Evolutionary conservation across 2,113 vertebrate species (phyloP), one percentile per base, ranked within the genome.

Genomic region (Barbus barbus): DNA sequence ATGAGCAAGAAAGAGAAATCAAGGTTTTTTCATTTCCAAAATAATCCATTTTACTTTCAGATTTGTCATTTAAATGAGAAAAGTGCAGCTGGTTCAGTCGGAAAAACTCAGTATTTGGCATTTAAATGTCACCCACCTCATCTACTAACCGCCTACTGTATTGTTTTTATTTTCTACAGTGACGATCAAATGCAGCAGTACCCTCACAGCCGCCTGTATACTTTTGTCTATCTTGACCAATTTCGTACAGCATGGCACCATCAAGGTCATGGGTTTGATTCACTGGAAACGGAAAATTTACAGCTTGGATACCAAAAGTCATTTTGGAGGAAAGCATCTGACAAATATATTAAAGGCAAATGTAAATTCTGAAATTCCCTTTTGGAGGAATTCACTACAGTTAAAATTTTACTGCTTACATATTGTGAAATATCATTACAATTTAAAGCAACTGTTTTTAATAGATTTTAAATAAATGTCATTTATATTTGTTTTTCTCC

Each of bases 41-140:
- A 78, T 84, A 63, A 63, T 72, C 86, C 28, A 77, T 75, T 84
- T 77, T 41, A 5, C 8, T 20, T 48, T 76, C 73, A 76, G 16
- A 12, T 75, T 67, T 60, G 65, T n/a, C 46, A 84, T 84, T 76
- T 22, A 76, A 76, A 51, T 33, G 73, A 73, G 11, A 72, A 73
- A 73, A 73, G 71, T 78, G 56, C 76, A 61, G 56, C 22, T 44
- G 77, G 33, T 28, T 61, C 22, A 8, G 22, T 3, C 36, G 41
- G 69, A 14, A 44, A 73, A 44, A 8, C 5, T 1, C 33, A 44
- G 26, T 33, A 36, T 61, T 77, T 53, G 20, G 51, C 11, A 38
- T 7, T 1, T 58, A 53, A 74, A 56, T 78, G 53, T 58, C 4
- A 1, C 48, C 3, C 26, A 22, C 74, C 28, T 56, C 20, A 38